Percentiles rank a stretch among this genome's conserved stretches.
phyloP scores from a whole-genome alignment of 2,797 vertebrate genomes.

The Serranus cabrilla region DNA sequence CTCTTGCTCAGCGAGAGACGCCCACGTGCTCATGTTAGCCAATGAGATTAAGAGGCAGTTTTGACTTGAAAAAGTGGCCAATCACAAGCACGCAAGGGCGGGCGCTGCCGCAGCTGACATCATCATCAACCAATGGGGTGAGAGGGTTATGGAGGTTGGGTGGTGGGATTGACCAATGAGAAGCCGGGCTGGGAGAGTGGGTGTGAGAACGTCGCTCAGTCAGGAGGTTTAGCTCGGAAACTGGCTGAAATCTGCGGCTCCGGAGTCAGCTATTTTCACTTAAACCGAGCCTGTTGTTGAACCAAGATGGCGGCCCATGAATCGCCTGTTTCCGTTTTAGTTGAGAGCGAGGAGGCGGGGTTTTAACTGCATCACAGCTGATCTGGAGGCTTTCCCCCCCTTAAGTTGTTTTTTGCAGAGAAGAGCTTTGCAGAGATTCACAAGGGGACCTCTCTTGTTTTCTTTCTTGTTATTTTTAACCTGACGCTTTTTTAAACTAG shows the following conservation, averaged over 20 bases:
- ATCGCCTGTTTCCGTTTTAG: constrained; percentile 54
- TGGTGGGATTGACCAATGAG: constrained; percentile 54
- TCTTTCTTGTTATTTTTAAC: constrained; percentile 62
- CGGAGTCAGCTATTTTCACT: not conserved
- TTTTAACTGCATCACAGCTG: constrained; percentile 85
- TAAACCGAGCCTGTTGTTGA: not conserved
- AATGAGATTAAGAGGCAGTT: constrained; percentile 54
- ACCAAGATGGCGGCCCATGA: constrained; percentile 79
- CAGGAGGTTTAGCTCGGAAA: constrained; percentile 37
- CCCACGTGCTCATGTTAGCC: constrained; percentile 47
- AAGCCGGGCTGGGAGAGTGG: not conserved
- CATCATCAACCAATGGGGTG: constrained; percentile 63
- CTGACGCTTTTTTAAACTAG: constrained; percentile 24
- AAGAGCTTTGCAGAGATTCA: constrained; percentile 84
- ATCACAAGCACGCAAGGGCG: constrained; percentile 21
- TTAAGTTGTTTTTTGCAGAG: constrained; percentile 86
- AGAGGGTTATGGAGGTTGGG: constrained; percentile 67
- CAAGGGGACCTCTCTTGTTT: constrained; percentile 66
- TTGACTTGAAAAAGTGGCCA: constrained; percentile 46
- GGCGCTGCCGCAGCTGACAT: constrained; percentile 70
- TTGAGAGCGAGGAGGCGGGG: constrained; percentile 73
- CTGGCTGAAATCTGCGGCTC: constrained; percentile 62
- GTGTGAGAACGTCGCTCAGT: constrained; percentile 31
- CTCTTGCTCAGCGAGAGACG: constrained; percentile 25
- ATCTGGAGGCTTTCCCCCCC: constrained; percentile 76